Evolutionary conservation across 1,140 invertebrate genomes (phyloP), one percentile per base, ranked within the genome.

Genomic region (Coptotermes formosanus): DNA sequence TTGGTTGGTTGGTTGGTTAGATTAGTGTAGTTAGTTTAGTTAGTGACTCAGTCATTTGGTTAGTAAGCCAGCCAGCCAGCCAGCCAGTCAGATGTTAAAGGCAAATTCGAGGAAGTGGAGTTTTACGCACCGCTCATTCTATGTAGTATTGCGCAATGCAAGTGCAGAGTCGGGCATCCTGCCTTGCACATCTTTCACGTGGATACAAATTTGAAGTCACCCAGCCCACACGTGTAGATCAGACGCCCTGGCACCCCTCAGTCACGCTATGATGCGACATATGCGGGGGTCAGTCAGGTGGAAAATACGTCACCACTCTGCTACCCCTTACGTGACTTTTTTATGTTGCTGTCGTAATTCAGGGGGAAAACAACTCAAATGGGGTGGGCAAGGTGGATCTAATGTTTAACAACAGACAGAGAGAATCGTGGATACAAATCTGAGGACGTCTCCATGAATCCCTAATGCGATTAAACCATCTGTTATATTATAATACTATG

Each of bases 401-500:
- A 30, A 75, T 75, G 64, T 75, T 75, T 75, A 75, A 75, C 64
- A 75, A 75, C 64, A 75, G 59, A 64, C 59, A 64, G 21, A n/a
- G 64, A 75, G 64, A 38, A 38, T 75, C 64, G 64, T 25, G 6
- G 25, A 75, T 75, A 75, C n/a, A 75, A 75, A 75, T 75, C 64
- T 75, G 64, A 75, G 64, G 64, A 75, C 64, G 64, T 75, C 64
- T 30, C 64, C 48, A 83, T 83, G 82, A 83, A 83, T 83, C 43
- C 43, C 82, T 32, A 83, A 83, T 83, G 82, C 48, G 82, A 83
- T 83, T 52, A 83, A 83, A 83, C 82, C 82, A 83, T 83, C 82
- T 83, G 82, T 52, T 83, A 83, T n/a, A 75, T 75, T 75, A 75
- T 75, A 75, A 75, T 44, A 19, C 82, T 12, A 25, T 44, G 82